Conservation (phyloP, 2,888 invertebrate genomes). For the Ophioninae sp. region DNA sequence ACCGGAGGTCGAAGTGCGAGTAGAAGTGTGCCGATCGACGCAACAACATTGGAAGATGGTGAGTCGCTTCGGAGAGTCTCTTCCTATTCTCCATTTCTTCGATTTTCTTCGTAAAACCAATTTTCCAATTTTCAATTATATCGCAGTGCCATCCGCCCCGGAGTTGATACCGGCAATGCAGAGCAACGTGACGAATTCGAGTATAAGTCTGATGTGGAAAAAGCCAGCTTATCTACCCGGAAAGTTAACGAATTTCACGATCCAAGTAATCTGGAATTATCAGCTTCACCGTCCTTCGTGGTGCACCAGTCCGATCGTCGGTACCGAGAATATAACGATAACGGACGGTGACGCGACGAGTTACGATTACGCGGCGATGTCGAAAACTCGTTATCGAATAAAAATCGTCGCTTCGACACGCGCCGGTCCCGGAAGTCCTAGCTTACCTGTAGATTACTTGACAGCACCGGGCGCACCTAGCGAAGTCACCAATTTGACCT, state of each 20-base stretch:
- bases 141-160: slow-evolving; percentile 70
- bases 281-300: slow-evolving; percentile 67
- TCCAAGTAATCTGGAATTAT: slow-evolving; percentile 68
- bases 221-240: slow-evolving; percentile 72
- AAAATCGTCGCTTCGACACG: slow-evolving; percentile 72
- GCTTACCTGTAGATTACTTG: slow-evolving; percentile 60
- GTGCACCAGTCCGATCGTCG: slow-evolving; percentile 62
- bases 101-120: not conserved
- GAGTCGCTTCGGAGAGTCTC: slow-evolving; percentile 24
- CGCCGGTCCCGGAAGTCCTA: slow-evolving; percentile 72
- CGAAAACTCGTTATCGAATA: slow-evolving; percentile 69
- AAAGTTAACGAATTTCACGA: slow-evolving; percentile 67
- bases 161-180: slow-evolving; percentile 28
- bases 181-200: slow-evolving; percentile 57
- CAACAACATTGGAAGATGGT: slow-evolving; percentile 71
- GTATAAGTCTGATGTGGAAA: slow-evolving; percentile 70
- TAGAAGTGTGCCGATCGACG: slow-evolving; percentile 60
- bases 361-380: slow-evolving; percentile 55
- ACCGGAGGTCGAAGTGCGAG: slow-evolving; percentile 66
- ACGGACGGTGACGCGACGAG: slow-evolving; percentile 52
- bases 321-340: slow-evolving; percentile 44
- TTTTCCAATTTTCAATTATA: slow-evolving; percentile 5
- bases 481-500: slow-evolving; percentile 68
- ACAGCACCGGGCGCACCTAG: slow-evolving; percentile 70
- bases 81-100: not conserved